Evolutionary conservation across 1,140 invertebrate genomes (phyloP).

Genomic region (Hyphantria cunea): DNA sequence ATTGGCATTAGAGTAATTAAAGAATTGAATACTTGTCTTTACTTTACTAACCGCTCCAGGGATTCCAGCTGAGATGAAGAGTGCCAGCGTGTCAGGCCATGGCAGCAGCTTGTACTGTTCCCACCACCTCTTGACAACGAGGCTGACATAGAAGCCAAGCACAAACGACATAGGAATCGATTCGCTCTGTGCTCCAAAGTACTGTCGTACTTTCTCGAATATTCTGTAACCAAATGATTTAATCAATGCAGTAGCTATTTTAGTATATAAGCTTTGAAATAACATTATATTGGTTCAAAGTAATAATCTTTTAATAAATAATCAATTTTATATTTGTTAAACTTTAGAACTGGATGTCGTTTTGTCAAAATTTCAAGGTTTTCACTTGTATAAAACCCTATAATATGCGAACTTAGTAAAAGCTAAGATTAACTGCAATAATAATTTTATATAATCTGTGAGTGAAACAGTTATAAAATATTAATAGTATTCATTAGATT

Average conservation of each 20-base stretch:
- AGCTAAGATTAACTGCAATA: no score
- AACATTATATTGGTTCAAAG: no score
- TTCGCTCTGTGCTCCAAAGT: conserved; percentile 91
- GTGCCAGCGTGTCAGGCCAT: conserved; percentile 94
- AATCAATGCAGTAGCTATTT: background rate
- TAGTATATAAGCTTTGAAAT: background rate
- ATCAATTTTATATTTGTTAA: no score
- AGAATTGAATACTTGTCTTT: conserved; percentile 47
- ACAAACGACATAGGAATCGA: conserved; percentile 96
- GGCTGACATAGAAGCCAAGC: conserved; percentile 95
- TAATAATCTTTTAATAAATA: no score
- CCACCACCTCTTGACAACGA: conserved; percentile 96
- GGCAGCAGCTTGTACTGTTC: conserved; percentile 94
- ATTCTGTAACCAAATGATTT: conserved; percentile 82
- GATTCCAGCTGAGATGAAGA: conserved; percentile 94
- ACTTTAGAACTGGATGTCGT: no score
- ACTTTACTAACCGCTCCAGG: conserved; percentile 91
- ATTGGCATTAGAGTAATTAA: background rate
- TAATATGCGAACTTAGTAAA: no score
- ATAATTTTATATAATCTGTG: no score
- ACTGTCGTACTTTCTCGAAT: conserved; percentile 90
- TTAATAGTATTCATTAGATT: no score
- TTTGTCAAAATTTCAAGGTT: no score
- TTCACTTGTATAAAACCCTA: no score
- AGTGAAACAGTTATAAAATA: no score